Conservation (phyloP, 2,888 invertebrate species). For the Lagria hirta region DNA sequence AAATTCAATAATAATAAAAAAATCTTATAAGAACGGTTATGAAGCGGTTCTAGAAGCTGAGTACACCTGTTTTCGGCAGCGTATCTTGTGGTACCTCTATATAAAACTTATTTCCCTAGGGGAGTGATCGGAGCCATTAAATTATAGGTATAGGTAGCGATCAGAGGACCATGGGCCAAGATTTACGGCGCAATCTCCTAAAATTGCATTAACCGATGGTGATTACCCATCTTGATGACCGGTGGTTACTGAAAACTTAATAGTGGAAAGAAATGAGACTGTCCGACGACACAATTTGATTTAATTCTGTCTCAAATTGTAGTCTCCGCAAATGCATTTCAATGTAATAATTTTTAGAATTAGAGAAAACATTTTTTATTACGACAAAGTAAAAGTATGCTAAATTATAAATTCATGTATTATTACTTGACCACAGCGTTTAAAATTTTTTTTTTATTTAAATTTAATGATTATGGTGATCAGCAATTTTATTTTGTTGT, state of each 20-base stretch:
- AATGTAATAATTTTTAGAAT: not conserved
- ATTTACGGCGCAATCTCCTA: conserved; percentile 38
- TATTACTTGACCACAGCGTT: too few species aligned
- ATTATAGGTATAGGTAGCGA: conserved; percentile 39
- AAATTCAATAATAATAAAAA: conserved; percentile 2
- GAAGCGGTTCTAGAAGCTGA: conserved; percentile 8
- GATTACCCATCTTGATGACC: conserved; percentile 33
- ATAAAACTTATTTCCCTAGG: conserved; percentile 34
- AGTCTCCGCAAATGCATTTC: conserved; percentile 1
- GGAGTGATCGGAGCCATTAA: conserved; percentile 36
- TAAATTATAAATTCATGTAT: too few species aligned
- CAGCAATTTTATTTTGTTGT: too few species aligned
- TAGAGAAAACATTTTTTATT: conserved; percentile 4
- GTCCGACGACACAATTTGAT: conserved; percentile 9
- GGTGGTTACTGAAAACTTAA: conserved; percentile 26
- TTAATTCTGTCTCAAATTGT: conserved; percentile 12
- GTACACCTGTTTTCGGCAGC: conserved; percentile 27
- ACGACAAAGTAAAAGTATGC: conserved; percentile 1
- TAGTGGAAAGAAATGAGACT: conserved; percentile 18
- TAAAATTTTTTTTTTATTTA: too few species aligned
- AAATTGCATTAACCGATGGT: conserved; percentile 39
- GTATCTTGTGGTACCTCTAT: conserved; percentile 13
- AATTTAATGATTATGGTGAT: too few species aligned
- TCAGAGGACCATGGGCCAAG: conserved; percentile 32
- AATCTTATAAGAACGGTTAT: conserved; percentile 5